phyloP scores from a whole-genome alignment of 2,113 vertebrate species.

The Mixornis gularis region DNA sequence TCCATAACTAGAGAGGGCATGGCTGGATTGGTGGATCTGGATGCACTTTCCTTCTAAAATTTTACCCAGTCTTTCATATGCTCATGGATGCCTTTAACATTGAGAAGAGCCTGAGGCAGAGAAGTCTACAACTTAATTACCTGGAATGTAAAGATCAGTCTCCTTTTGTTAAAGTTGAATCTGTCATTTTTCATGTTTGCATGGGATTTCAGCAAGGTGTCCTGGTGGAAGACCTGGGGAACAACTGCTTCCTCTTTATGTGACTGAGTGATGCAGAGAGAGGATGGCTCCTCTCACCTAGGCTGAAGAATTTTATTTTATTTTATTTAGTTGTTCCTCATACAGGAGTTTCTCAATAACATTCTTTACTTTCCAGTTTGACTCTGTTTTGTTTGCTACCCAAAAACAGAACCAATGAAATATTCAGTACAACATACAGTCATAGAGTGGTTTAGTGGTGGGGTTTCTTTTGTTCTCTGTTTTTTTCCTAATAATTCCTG shows the following conservation, averaged over 20 bases:
- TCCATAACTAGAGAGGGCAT: not conserved
- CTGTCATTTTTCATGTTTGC: not conserved
- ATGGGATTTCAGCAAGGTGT: not conserved
- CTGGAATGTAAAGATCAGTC: not conserved
- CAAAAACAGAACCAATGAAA: not conserved
- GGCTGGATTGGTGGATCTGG: not conserved
- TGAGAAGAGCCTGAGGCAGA: not conserved
- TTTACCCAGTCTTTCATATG: not conserved
- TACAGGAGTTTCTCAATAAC: not conserved
- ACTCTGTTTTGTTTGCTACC: not conserved
- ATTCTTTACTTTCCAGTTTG: not conserved
- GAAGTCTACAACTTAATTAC: not conserved
- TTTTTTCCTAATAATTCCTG: not conserved
- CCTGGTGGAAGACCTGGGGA: not conserved
- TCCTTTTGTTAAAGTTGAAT: not conserved
- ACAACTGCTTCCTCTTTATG: not conserved
- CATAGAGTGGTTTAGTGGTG: not conserved
- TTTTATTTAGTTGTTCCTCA: not conserved
- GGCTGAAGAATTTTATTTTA: not conserved
- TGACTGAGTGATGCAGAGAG: not conserved
- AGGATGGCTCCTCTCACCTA: not conserved
- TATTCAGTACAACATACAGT: not conserved
- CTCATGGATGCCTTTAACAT: not conserved
- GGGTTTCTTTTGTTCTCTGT: not conserved
- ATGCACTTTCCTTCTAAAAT: not conserved